Percentiles rank a stretch among this genome's conserved stretches.
Conservation (phyloP, 2,888 invertebrate genomes). For the Bhutanitis thaidina region DNA sequence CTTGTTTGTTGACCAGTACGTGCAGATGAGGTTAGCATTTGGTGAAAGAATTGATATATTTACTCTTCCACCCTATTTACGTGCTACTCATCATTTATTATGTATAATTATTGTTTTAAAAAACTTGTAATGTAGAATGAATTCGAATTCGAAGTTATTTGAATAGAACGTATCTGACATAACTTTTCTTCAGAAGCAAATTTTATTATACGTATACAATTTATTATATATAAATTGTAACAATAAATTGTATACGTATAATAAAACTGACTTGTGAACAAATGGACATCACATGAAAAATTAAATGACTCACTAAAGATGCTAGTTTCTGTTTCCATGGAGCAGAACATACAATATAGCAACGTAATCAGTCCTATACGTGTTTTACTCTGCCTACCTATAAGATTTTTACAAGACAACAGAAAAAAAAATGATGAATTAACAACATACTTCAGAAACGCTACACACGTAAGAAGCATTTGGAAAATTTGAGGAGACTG, state of each 20-base stretch:
- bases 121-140: too few species aligned
- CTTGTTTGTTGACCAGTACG: too few species aligned
- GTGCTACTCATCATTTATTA: too few species aligned
- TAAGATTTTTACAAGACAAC: conserved; percentile 14
- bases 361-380: neutral
- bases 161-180: too few species aligned
- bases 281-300: neutral
- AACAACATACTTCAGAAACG: conserved; percentile 19
- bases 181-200: too few species aligned
- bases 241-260: neutral
- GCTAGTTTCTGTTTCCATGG: conserved; percentile 3
- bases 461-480: neutral
- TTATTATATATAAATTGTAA: too few species aligned
- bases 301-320: conserved; percentile 10
- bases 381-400: conserved; percentile 10
- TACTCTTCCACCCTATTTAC: too few species aligned
- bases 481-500: conserved; percentile 2
- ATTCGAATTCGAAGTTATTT: too few species aligned
- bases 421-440: conserved; percentile 13
- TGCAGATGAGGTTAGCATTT: too few species aligned
- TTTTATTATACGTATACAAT: too few species aligned
- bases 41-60: too few species aligned
- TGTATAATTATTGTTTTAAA: too few species aligned
- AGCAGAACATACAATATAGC: conserved; percentile 6
- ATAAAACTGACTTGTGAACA: neutral